Conservation (phyloP, 2,113 vertebrate species). For the Triplophysa tibetana region DNA sequence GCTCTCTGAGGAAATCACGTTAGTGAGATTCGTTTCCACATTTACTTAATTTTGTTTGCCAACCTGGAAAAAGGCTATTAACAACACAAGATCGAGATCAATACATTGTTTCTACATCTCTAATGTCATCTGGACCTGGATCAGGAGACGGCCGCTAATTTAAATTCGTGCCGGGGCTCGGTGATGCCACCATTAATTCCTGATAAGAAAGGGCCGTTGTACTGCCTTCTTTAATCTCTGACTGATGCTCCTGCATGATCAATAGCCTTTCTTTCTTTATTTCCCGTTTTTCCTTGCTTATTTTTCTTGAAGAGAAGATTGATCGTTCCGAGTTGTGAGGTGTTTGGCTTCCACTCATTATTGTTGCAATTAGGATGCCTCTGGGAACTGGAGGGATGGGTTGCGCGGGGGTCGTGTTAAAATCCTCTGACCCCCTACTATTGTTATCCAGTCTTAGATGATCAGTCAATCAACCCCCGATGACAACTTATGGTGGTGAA, state of each 20-base stretch:
- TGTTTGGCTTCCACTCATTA: conserved; percentile 65
- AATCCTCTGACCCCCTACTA: conserved; percentile 49
- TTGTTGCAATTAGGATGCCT: conserved; percentile 69
- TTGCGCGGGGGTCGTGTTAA: conserved; percentile 44
- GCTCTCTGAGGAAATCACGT: conserved; percentile 70
- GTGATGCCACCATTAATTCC: conserved; percentile 66
- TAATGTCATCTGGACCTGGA: conserved; percentile 53
- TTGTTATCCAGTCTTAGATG: conserved; percentile 57
- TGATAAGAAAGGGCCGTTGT: conserved; percentile 69
- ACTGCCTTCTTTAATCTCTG: conserved; percentile 70
- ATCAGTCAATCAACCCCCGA: conserved; percentile 62
- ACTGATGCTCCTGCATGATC: conserved; percentile 68
- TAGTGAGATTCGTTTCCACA: conserved; percentile 62
- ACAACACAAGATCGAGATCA: conserved; percentile 60
- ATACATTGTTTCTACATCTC: conserved; percentile 71
- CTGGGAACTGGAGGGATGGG: conserved; percentile 43
- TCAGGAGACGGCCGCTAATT: conserved; percentile 64
- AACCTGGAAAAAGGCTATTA: conserved; percentile 70
- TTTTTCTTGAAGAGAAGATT: conserved; percentile 63
- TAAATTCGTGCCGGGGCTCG: conserved; percentile 60
- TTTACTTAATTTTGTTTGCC: conserved; percentile 76
- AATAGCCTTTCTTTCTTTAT: conserved; percentile 67
- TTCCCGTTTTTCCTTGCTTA: conserved; percentile 50
- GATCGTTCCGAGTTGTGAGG: conserved; percentile 63
- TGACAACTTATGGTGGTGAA: conserved; percentile 58